Base-by-base conservation (phyloP, 2,888 invertebrate species). In the Anthoptus insignis region DNA sequence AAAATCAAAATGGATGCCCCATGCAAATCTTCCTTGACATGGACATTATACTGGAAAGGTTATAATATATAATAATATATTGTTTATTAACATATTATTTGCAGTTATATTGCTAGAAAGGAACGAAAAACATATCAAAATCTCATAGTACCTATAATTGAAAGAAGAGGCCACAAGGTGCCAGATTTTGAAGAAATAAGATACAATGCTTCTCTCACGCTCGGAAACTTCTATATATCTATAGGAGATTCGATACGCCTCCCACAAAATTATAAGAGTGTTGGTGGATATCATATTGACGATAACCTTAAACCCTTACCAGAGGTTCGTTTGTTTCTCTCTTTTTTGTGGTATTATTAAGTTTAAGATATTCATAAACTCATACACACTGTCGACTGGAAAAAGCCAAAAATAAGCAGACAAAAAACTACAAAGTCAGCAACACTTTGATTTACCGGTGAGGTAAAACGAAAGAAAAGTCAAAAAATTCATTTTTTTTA, bases 281-380 rank as follows among this genome's bases (percentile, higher is more conserved):
- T 79, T 16, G 77, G 67, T 5, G 79, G 79, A 16, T 79, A 74
- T 58, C 77, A 79, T 24, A 76, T 81, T 14, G 73, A 76, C 1
- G 60, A 58, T 0, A 58, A 74, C 0, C 66, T 77, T 0, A 73
- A 74, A 19, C 77, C 79, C 8, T 69, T 80, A 32, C 75, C 80
- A 9, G 66, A 73, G 66, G 81, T 81, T 68, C 34, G 49, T 19
- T 11, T n/a, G n/a, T n/a, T n/a, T n/a, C n/a, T n/a, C n/a, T n/a
- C n/a, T n/a, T n/a, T n/a, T n/a, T n/a, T n/a, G n/a, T n/a, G n/a
- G n/a, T n/a, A n/a, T n/a, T n/a, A n/a, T n/a, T n/a, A n/a, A n/a
- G n/a, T n/a, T n/a, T n/a, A n/a, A n/a, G n/a, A n/a, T n/a, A n/a
- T n/a, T n/a, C n/a, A n/a, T n/a, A n/a, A n/a, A n/a, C n/a, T n/a